Conservation (phyloP, 1,140 invertebrate genomes). For the Drosophila arawakana region DNA sequence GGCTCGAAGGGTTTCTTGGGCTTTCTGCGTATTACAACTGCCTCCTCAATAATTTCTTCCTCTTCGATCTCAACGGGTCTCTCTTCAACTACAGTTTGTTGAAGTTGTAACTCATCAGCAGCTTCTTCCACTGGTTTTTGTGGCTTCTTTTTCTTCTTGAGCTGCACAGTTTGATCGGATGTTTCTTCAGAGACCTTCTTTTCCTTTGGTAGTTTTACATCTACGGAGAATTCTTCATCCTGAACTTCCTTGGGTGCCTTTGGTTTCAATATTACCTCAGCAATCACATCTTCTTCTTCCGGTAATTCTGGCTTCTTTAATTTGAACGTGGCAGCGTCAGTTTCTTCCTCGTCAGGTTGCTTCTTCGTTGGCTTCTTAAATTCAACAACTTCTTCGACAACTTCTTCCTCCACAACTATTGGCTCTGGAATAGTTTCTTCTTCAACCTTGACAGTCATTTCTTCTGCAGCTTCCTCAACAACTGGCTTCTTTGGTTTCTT, state of each 20-base stretch:
- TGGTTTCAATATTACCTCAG: conserved; percentile 82
- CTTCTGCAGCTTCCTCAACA: conserved; percentile 62
- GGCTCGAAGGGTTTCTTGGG: conserved; percentile 72
- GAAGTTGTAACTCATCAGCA: conserved; percentile 85
- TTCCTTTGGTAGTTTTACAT: conserved; percentile 69
- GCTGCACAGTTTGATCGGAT: conserved; percentile 66
- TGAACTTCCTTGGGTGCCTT: conserved; percentile 72
- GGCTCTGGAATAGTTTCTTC: conserved; percentile 68
- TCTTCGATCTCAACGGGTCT: conserved; percentile 84
- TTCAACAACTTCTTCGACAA: conserved; percentile 65
- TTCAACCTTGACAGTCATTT: conserved; percentile 72
- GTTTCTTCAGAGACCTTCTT: conserved; percentile 69
- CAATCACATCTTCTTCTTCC: conserved; percentile 72
- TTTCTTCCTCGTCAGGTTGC: conserved; percentile 45
- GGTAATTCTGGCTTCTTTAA: conserved; percentile 63
- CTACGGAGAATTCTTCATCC: conserved; percentile 77
- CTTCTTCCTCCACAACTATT: conserved; percentile 64
- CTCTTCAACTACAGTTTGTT: conserved; percentile 82
- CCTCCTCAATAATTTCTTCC: conserved; percentile 80
- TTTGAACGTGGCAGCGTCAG: conserved; percentile 56
- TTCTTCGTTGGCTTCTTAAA: conserved; percentile 62
- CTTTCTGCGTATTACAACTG: conserved; percentile 73
- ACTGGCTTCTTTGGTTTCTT: conserved; percentile 71
- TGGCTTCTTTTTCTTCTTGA: conserved; percentile 84
- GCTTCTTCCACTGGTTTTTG: conserved; percentile 79